Evolutionary conservation across 2,888 invertebrate genomes (phyloP).

Genomic region (Orgyia antiqua): DNA sequence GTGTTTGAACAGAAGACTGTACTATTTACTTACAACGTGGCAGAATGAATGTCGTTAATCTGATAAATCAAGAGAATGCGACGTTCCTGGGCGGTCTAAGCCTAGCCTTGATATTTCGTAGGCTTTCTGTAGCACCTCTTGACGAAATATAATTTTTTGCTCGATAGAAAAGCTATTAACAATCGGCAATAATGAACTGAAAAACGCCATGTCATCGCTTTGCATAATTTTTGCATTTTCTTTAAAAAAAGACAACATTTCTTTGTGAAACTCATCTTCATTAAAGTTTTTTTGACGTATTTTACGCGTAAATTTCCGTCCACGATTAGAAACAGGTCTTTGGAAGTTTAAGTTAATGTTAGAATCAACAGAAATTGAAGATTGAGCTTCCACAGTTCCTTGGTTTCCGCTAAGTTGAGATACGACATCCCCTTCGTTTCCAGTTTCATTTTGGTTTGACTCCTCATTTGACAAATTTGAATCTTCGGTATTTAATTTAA

Average conservation of each 20-base stretch:
- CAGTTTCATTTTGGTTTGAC: not conserved
- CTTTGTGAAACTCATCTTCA: not conserved
- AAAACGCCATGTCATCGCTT: constrained; percentile 16
- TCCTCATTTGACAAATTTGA: no score
- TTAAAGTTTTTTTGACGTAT: not conserved
- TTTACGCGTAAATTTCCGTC: no score
- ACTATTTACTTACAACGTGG: no score
- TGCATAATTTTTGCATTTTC: constrained; percentile 13
- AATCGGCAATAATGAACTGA: constrained; percentile 16
- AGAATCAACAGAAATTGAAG: not conserved
- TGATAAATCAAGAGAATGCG: not conserved
- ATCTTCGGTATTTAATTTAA: constrained; percentile 1
- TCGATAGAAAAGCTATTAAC: constrained; percentile 16
- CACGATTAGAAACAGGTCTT: not conserved
- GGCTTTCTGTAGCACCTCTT: constrained; percentile 19
- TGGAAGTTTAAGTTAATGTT: not conserved
- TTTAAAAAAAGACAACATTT: constrained; percentile 15
- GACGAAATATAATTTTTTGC: constrained; percentile 17
- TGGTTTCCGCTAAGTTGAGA: no score
- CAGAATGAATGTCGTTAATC: not conserved
- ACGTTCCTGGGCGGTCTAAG: not conserved
- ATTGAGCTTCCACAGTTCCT: not conserved
- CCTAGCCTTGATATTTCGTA: constrained; percentile 11
- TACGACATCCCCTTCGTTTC: no score
- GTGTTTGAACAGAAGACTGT: no score